Conservation (phyloP, 2,113 vertebrate species). For the Alligator mississippiensis region DNA sequence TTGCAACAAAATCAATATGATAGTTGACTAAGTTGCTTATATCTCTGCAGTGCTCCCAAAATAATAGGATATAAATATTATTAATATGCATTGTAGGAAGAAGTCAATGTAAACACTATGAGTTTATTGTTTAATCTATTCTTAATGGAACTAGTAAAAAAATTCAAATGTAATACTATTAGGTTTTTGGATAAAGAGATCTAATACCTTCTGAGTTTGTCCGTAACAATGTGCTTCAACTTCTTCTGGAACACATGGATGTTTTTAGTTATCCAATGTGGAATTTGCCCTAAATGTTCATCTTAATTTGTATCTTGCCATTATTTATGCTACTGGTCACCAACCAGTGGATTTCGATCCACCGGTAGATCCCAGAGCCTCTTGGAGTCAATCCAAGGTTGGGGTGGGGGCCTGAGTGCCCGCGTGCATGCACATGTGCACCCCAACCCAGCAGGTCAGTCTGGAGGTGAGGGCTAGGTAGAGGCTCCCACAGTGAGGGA, state of each 20-base stretch:
- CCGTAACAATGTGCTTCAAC: background rate
- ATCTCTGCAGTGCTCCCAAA: background rate
- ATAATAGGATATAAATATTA: background rate
- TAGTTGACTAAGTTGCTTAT: background rate
- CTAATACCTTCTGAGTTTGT: background rate
- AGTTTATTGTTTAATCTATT: background rate
- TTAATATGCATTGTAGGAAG: background rate
- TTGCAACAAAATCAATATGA: background rate
- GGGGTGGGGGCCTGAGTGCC: too few relatives aligned
- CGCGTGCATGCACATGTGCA: too few relatives aligned
- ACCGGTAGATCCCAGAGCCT: too few relatives aligned
- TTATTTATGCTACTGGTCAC: too few relatives aligned
- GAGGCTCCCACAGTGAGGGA: too few relatives aligned
- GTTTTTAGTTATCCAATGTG: background rate
- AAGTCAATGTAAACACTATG: background rate
- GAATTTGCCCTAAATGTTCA: background rate
- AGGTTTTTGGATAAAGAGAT: background rate
- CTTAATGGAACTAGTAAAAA: background rate
- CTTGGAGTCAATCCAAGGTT: too few relatives aligned
- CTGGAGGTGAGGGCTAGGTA: too few relatives aligned
- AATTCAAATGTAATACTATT: background rate
- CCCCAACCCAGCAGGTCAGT: too few relatives aligned
- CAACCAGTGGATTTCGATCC: too few relatives aligned
- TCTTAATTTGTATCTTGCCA: background rate
- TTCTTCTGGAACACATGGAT: background rate